Conservation (phyloP, 2,797 vertebrate genomes). For the Melanotaenia boesemani region DNA sequence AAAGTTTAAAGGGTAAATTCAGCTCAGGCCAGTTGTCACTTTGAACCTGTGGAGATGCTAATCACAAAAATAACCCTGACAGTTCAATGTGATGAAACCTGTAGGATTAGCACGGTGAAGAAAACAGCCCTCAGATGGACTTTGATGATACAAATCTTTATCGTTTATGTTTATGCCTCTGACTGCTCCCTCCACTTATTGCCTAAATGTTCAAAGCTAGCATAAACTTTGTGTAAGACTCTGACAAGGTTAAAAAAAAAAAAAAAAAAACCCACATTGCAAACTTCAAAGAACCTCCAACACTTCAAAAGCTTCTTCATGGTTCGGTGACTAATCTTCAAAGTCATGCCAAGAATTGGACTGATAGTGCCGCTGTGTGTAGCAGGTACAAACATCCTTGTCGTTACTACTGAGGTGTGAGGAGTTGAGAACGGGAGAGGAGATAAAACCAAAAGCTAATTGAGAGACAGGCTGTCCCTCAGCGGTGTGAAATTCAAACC, state of each 20-base stretch:
- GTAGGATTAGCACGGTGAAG: conserved; percentile 19
- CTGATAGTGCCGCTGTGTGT: conserved; percentile 63
- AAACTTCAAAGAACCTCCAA: conserved; percentile 73
- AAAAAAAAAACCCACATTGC: conserved; percentile 18
- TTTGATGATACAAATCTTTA: conserved; percentile 72
- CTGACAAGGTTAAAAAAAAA: conserved; percentile 27
- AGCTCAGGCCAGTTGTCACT: background rate
- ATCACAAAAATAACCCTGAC: conserved; percentile 29
- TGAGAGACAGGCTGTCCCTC: conserved; percentile 77
- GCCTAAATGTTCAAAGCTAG: conserved; percentile 69
- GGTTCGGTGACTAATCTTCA: conserved; percentile 74
- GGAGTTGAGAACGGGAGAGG: conserved; percentile 56
- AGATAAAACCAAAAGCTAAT: conserved; percentile 76
- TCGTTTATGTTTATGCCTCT: conserved; percentile 52
- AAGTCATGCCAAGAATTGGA: conserved; percentile 71
- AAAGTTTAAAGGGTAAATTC: background rate
- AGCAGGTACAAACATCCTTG: conserved; percentile 72
- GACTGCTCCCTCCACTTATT: conserved; percentile 44
- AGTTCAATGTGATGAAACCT: conserved; percentile 30
- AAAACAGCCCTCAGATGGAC: conserved; percentile 47
- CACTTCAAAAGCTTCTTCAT: conserved; percentile 74
- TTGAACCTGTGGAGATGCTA: conserved; percentile 14
- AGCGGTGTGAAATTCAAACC: conserved; percentile 58
- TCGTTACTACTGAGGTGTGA: conserved; percentile 63
- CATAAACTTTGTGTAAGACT: conserved; percentile 58